phyloP scores from a whole-genome alignment of 1,140 invertebrate species.

The Micrasema longulum region DNA sequence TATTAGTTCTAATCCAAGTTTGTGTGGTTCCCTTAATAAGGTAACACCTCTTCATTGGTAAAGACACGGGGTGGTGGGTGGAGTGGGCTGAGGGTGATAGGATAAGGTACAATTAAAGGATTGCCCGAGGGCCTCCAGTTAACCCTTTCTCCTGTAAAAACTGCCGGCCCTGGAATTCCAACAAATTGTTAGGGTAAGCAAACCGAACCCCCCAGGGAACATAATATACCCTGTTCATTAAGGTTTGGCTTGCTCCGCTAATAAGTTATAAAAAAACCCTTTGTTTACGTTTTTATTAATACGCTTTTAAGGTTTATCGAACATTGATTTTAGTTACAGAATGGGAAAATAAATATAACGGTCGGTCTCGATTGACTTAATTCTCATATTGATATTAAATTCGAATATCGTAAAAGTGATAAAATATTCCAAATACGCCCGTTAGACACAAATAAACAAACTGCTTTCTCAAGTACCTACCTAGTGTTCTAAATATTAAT shows the following conservation, averaged over 20 bases:
- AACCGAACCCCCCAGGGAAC: constrained; percentile 25
- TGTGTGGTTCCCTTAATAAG: constrained; percentile 12
- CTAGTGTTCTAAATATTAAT: too few relatives aligned
- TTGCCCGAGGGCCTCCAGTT: constrained; percentile 15
- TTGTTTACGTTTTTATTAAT: constrained; percentile 32
- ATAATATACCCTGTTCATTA: constrained; percentile 23
- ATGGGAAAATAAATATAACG: not conserved
- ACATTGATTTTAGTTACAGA: not conserved
- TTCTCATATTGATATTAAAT: too few relatives aligned
- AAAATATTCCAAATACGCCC: too few relatives aligned
- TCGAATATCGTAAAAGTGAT: too few relatives aligned
- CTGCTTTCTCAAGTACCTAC: too few relatives aligned
- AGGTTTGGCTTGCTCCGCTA: constrained; percentile 14
- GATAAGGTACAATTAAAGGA: constrained; percentile 34
- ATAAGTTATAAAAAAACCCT: constrained; percentile 32
- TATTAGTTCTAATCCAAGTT: too few relatives aligned
- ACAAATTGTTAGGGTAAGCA: constrained; percentile 32
- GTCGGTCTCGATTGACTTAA: too few relatives aligned
- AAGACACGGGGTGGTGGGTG: not conserved
- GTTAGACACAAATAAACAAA: too few relatives aligned
- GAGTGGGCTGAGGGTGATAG: not conserved
- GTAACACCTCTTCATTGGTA: constrained; percentile 16
- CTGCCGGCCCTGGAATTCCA: constrained; percentile 26
- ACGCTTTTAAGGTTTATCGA: constrained; percentile 5
- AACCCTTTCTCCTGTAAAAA: constrained; percentile 28